Base-by-base conservation (phyloP, 2,797 vertebrate species). In the Aplochiton taeniatus region DNA sequence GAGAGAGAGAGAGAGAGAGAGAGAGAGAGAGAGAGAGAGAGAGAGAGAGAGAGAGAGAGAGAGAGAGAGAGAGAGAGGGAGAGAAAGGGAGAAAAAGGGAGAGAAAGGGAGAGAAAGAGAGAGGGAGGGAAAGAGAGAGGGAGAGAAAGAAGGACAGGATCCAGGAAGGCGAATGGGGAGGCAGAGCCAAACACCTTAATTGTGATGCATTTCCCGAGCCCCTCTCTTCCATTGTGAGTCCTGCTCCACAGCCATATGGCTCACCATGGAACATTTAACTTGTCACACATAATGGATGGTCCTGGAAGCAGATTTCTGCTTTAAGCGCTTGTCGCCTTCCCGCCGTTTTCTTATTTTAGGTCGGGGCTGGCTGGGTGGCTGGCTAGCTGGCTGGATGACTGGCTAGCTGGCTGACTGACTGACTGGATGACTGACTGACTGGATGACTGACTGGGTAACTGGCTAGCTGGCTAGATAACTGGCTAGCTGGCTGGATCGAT, bases 271-370 rank as follows among this genome's bases (percentile, higher is more conserved):
- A 97, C 96, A 98, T 97, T 98, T 95, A 95, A 95, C 96, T 96
- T 97, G 96, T 98, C 96, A 98, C 90, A 93, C 92, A 93, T 97
- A 97, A 98, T 97, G 95, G 96, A 98, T 98, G 93, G 94, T 93
- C 93, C 94, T 96, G 96, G 95, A 95, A 96, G 94, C 95, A 93
- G 96, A 95, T 94, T 95, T 94, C 94, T 88, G 95, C 96, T 97
- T 93, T 93, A 93, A 98, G 96, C 96, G 82, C 83, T 96, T 92
- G 81, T 90, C 87, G 80, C 80, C 85, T 84, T 83, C 79, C 83
- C 14, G 69, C 69, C 12, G 11, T 14, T 10, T 48, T 11, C 13
- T 10, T 48, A n/a, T 10, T 48, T 48, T 48, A 48, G 9, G 46
- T 48, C 31, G 31, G 31, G 31, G 31, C 31, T 31, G 2, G 31